Percentiles rank a stretch among this genome's conserved stretches.
These are phyloP conservation scores for Osmoderma eremita DNA, from an alignment of 2,888 invertebrate species.

Conservation along the genomic window DNA sequence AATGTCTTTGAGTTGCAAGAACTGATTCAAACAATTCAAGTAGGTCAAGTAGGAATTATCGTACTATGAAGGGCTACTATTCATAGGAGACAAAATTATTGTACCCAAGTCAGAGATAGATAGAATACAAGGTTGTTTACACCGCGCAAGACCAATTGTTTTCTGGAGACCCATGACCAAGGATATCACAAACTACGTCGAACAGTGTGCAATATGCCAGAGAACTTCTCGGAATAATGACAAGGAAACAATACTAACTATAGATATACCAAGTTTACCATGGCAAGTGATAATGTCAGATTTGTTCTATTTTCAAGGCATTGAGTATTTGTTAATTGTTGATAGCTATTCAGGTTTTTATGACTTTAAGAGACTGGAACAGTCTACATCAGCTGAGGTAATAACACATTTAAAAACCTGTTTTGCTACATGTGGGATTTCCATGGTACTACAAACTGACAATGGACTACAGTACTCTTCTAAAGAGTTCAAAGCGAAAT, in stretches of 20 bases:
- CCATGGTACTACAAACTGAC: not conserved
- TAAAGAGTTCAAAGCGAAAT: not conserved
- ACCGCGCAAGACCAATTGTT: conserved; percentile 46
- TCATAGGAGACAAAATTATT: conserved; percentile 44
- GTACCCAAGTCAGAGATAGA: too few relatives aligned
- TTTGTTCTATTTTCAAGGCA: too few relatives aligned
- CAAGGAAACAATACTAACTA: not conserved
- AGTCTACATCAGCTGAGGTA: not conserved
- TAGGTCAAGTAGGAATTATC: conserved; percentile 48
- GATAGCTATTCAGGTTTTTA: too few relatives aligned
- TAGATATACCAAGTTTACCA: not conserved
- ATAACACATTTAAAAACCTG: not conserved
- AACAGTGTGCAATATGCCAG: not conserved
- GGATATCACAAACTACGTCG: conserved; percentile 46
- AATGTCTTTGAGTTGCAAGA: conserved; percentile 34
- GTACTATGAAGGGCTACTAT: conserved; percentile 43
- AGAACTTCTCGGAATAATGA: not conserved
- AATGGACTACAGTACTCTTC: not conserved
- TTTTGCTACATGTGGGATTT: not conserved
- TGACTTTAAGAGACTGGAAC: too few relatives aligned
- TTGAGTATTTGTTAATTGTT: too few relatives aligned
- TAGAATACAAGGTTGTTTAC: conserved; percentile 49
- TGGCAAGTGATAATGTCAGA: not conserved
- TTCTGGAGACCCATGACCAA: conserved; percentile 51
- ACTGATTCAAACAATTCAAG: conserved; percentile 20